Conservation (phyloP, 2,888 invertebrate species). For the Lobophora halterata region DNA sequence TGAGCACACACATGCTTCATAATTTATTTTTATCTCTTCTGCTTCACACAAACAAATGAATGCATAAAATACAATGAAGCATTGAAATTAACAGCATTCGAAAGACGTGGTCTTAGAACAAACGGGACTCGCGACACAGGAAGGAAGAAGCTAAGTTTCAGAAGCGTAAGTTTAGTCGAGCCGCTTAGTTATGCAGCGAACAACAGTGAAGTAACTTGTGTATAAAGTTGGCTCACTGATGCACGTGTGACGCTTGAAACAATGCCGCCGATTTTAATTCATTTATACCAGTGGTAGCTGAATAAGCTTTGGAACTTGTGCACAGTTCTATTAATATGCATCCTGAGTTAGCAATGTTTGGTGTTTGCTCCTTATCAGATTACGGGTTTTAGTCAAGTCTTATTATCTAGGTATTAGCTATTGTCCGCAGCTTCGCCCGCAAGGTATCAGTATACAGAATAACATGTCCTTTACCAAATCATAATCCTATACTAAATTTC, state of each 20-base stretch:
- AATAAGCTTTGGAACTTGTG: constrained; percentile 29
- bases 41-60: too few species aligned
- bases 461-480: too few species aligned
- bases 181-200: constrained; percentile 53
- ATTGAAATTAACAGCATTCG: constrained; percentile 34
- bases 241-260: constrained; percentile 48
- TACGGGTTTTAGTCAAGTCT: too few species aligned
- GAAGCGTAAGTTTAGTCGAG: constrained; percentile 46
- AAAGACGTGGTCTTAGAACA: constrained; percentile 41
- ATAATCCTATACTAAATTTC: too few species aligned
- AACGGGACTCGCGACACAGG: constrained; percentile 46
- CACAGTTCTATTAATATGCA: constrained; percentile 17
- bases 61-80: constrained; percentile 23
- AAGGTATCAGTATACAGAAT: too few species aligned
- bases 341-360: constrained; percentile 20
- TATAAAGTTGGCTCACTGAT: constrained; percentile 46
- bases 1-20: too few species aligned
- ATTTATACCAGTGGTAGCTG: constrained; percentile 34
- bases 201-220: constrained; percentile 43
- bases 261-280: constrained; percentile 47
- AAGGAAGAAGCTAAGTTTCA: constrained; percentile 50
- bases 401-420: too few species aligned
- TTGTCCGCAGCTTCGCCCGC: too few species aligned
- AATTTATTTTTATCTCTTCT: too few species aligned
- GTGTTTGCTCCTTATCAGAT: constrained; percentile 27